These are phyloP conservation scores for Malthinus flaveolus DNA, from an alignment of 2,888 invertebrate genomes.

Conservation along the genomic window DNA sequence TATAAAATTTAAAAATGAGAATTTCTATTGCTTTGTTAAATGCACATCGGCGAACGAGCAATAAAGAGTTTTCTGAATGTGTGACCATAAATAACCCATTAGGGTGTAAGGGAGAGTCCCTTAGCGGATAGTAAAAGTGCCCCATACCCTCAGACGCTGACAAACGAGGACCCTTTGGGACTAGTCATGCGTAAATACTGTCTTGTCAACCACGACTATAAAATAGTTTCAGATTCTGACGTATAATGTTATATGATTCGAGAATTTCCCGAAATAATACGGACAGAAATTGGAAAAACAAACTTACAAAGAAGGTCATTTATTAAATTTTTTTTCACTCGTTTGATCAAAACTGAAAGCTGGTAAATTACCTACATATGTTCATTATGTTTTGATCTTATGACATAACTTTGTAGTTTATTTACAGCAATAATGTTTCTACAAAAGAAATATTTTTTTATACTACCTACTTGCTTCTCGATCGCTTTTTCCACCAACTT, in stretches of 20 bases:
- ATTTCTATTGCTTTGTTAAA: constrained; percentile 33
- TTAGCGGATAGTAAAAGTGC: constrained; percentile 25
- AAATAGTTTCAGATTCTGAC: constrained; percentile 25
- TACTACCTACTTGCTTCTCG: too few species aligned
- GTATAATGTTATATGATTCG: constrained; percentile 16
- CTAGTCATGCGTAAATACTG: constrained; percentile 43
- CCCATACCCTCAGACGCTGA: constrained; percentile 28
- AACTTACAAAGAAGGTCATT: too few species aligned
- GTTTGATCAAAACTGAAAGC: too few species aligned
- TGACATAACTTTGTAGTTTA: too few species aligned
- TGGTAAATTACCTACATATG: too few species aligned
- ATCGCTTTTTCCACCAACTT: too few species aligned
- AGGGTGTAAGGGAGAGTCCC: constrained; percentile 39
- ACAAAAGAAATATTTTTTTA: too few species aligned
- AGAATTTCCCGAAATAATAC: neutral
- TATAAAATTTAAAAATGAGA: constrained; percentile 17
- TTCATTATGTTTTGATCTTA: too few species aligned
- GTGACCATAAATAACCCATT: constrained; percentile 52
- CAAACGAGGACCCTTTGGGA: constrained; percentile 44
- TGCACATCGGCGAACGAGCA: constrained; percentile 39
- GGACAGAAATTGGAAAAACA: too few species aligned
- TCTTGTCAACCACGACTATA: constrained; percentile 34
- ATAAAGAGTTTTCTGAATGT: constrained; percentile 44
- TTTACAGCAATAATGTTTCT: too few species aligned
- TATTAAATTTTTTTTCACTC: too few species aligned